Evolutionary conservation across 2,797 vertebrate species (phyloP).

Genomic region (Sebastes cheni): DNA sequence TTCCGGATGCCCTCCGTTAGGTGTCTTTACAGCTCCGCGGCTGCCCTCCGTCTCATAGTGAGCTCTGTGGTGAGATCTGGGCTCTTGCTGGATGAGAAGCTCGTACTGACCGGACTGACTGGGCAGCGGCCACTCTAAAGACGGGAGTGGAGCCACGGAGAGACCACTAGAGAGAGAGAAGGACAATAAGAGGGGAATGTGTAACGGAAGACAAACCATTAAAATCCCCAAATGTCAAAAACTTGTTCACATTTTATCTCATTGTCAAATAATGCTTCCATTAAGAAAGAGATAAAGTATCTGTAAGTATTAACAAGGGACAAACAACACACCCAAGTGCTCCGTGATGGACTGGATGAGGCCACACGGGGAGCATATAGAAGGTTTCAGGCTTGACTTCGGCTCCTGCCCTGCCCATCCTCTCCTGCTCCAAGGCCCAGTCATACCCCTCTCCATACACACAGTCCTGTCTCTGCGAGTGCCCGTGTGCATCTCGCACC

Average conservation of each 20-base stretch:
- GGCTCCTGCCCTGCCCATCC: slow-evolving; percentile 68
- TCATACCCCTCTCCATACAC: slow-evolving; percentile 80
- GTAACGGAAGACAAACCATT: background rate
- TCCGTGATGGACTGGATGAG: slow-evolving; percentile 83
- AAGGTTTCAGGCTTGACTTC: slow-evolving; percentile 83
- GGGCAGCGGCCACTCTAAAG: slow-evolving; percentile 89
- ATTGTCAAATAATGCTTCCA: background rate
- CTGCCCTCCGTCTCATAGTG: slow-evolving; percentile 98
- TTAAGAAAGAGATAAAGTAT: background rate
- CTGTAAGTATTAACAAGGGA: background rate
- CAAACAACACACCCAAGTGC: slow-evolving; percentile 74
- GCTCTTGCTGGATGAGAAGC: slow-evolving; percentile 91
- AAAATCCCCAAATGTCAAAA: background rate
- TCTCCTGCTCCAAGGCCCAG: slow-evolving; percentile 60
- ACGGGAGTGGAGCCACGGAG: slow-evolving; percentile 83
- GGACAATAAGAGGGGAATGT: background rate
- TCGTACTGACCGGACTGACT: slow-evolving; percentile 86
- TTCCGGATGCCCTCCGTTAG: slow-evolving; percentile 90
- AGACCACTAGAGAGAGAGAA: slow-evolving; percentile 68
- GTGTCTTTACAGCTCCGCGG: slow-evolving; percentile 92
- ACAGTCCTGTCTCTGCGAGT: slow-evolving; percentile 83
- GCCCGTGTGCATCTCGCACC: slow-evolving; percentile 79
- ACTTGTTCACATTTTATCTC: background rate
- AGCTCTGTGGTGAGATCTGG: slow-evolving; percentile 93
- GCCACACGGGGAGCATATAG: slow-evolving; percentile 87